These are phyloP conservation scores for Butorides virescens DNA, from an alignment of 2,113 vertebrate genomes.

Conservation along the genomic window DNA sequence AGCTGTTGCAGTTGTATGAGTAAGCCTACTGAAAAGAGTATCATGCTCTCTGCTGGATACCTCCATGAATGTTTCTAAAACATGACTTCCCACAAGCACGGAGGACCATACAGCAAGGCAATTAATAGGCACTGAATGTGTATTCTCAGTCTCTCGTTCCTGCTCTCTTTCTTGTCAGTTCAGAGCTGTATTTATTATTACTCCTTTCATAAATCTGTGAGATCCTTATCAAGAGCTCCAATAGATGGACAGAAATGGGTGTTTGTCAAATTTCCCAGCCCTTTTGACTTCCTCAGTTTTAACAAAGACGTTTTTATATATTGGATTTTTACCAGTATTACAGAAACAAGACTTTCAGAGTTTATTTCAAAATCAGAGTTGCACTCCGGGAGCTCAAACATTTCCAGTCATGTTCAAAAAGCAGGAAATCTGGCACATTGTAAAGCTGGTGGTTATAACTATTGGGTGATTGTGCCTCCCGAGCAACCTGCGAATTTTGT, in stretches of 20 bases:
- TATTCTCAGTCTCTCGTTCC: background rate
- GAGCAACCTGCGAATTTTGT: background rate
- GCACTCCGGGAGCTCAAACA: background rate
- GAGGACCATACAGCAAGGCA: background rate
- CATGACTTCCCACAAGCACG: background rate
- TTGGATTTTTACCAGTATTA: background rate
- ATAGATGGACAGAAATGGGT: background rate
- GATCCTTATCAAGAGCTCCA: background rate
- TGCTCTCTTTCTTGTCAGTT: background rate
- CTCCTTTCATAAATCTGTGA: background rate
- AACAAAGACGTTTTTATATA: background rate
- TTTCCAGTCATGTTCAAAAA: background rate
- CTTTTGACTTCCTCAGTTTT: background rate
- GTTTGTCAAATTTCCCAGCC: background rate
- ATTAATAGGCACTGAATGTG: background rate
- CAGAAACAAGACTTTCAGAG: background rate
- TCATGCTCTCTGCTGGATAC: slow-evolving; percentile 15
- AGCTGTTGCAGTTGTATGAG: background rate
- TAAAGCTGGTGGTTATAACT: background rate
- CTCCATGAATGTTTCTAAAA: slow-evolving; percentile 20
- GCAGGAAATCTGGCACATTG: background rate
- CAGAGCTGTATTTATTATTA: slow-evolving; percentile 12
- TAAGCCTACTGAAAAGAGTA: background rate
- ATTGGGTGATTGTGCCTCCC: background rate
- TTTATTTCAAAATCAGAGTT: background rate